phyloP scores from a whole-genome alignment of 2,113 vertebrate genomes.

The Isurus oxyrinchus region DNA sequence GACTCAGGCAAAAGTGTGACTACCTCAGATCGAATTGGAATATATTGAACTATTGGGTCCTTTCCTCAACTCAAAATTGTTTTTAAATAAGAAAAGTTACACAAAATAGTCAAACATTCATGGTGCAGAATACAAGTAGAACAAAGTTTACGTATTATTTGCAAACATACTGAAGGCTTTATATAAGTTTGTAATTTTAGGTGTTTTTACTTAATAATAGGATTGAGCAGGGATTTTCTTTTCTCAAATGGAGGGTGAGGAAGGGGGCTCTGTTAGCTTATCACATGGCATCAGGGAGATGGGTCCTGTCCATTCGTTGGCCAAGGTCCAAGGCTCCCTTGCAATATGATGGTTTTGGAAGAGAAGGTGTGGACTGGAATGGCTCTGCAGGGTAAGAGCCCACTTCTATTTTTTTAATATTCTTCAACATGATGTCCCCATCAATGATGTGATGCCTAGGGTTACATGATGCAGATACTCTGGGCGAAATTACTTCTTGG shows the following conservation, averaged over 20 bases:
- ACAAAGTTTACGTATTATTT: background rate
- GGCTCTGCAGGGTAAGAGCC: background rate
- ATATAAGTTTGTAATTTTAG: background rate
- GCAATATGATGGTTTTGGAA: background rate
- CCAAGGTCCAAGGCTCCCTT: background rate
- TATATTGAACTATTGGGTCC: background rate
- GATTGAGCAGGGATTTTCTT: background rate
- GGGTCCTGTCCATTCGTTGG: background rate
- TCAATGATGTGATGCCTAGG: background rate
- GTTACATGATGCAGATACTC: background rate
- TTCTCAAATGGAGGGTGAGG: background rate
- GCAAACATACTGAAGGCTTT: background rate
- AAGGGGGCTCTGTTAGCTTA: background rate
- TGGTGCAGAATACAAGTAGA: background rate
- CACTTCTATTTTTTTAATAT: too few species aligned
- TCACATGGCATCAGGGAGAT: background rate
- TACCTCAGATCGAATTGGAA: background rate
- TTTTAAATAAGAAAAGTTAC: background rate
- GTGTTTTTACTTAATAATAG: background rate
- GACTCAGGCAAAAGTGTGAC: background rate
- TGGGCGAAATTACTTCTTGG: background rate
- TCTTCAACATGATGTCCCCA: background rate
- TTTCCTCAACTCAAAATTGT: background rate
- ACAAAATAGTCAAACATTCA: too few species aligned
- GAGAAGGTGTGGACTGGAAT: background rate